These are phyloP conservation scores for Acrossocheilus wenchowensis DNA, from an alignment of 2,797 vertebrate species.

Conservation along the genomic window DNA sequence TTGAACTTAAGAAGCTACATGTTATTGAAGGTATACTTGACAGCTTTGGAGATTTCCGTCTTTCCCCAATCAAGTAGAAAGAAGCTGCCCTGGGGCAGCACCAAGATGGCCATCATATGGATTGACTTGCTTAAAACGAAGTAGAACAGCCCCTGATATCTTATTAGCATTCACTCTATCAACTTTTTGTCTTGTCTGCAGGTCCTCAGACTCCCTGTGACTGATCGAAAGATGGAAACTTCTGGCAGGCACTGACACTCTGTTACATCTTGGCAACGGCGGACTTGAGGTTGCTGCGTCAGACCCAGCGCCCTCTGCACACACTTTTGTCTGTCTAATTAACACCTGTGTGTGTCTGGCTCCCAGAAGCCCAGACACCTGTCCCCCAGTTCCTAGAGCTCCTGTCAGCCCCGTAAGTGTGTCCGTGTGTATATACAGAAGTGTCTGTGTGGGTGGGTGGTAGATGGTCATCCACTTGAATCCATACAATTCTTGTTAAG, in stretches of 20 bases:
- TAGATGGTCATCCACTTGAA: slow-evolving; percentile 72
- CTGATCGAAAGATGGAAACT: slow-evolving; percentile 30
- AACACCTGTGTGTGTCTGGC: slow-evolving; percentile 71
- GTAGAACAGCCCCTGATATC: slow-evolving; percentile 36
- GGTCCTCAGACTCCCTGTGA: slow-evolving; percentile 16
- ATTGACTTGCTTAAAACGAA: slow-evolving; percentile 13
- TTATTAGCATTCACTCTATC: slow-evolving; percentile 53
- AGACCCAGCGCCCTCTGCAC: slow-evolving; percentile 65
- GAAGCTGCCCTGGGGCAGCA: not conserved
- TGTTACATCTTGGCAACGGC: slow-evolving; percentile 15
- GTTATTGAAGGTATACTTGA: not conserved
- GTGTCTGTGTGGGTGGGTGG: slow-evolving; percentile 50
- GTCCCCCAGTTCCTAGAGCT: slow-evolving; percentile 26
- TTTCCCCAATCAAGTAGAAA: slow-evolving; percentile 2
- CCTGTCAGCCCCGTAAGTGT: slow-evolving; percentile 22
- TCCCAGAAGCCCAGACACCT: slow-evolving; percentile 51
- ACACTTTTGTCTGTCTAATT: slow-evolving; percentile 75
- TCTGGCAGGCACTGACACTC: slow-evolving; percentile 30
- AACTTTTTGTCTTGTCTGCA: slow-evolving; percentile 35
- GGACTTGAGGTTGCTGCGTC: slow-evolving; percentile 64
- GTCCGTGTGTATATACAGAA: slow-evolving; percentile 62
- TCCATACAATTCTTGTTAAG: slow-evolving; percentile 71
- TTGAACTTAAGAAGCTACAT: not conserved
- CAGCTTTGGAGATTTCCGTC: slow-evolving; percentile 23
- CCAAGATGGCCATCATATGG: slow-evolving; percentile 11